These are phyloP conservation scores for Mola mola DNA, from an alignment of 2,113 vertebrate genomes.

Conservation along the genomic window DNA sequence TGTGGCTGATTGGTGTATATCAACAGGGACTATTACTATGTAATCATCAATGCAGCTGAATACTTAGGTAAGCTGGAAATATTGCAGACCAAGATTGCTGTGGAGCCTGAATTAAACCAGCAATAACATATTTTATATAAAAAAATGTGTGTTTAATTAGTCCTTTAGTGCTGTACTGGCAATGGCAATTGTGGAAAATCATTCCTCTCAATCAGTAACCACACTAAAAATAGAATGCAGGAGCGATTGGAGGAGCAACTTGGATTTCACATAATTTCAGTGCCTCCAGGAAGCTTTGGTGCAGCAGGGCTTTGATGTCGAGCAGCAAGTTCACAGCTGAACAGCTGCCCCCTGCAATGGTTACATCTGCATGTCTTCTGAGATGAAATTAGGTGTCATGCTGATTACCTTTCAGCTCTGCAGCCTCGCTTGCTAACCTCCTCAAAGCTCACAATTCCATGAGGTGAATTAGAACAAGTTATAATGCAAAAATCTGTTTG, in stretches of 20 bases:
- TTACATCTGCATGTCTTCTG: conserved; percentile 1
- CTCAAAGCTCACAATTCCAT: conserved; percentile 16
- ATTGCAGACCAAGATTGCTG: too few relatives aligned
- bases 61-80: too few relatives aligned
- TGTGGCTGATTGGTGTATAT: too few relatives aligned
- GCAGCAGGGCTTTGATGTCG: too few relatives aligned
- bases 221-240: conserved; percentile 1
- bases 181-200: too few relatives aligned
- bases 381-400: conserved; percentile 27
- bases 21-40: too few relatives aligned
- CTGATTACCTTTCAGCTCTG: neutral
- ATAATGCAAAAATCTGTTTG: conserved; percentile 29
- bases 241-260: conserved; percentile 21
- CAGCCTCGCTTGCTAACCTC: neutral
- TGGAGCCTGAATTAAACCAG: too few relatives aligned
- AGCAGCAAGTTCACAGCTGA: neutral
- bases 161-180: too few relatives aligned
- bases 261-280: conserved; percentile 11
- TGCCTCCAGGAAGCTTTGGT: neutral
- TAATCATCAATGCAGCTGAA: too few relatives aligned
- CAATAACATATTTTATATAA: too few relatives aligned
- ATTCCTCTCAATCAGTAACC: conserved; percentile 2
- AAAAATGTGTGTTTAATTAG: too few relatives aligned
- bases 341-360: neutral
- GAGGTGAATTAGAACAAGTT: conserved; percentile 28